Percentiles rank a stretch among this genome's conserved stretches.
Conservation (phyloP, 2,888 invertebrate species). For the Timema cristinae region DNA sequence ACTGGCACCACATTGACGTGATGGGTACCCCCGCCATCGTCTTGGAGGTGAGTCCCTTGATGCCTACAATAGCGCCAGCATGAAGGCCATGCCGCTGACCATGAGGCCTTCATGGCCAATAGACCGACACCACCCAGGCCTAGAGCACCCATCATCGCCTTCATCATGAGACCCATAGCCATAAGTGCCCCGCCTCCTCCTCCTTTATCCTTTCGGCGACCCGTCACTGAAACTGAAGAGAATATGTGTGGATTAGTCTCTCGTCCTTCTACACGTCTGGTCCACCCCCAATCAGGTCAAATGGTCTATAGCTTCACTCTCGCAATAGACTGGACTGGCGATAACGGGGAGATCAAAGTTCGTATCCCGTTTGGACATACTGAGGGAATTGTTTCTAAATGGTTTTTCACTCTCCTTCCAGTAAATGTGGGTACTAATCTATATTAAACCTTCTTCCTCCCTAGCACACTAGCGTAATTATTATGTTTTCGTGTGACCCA, state of each 20-base stretch:
- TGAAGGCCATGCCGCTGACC: conserved; percentile 66
- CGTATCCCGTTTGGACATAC: too few species aligned
- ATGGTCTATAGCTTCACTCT: background rate
- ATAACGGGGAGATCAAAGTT: too few species aligned
- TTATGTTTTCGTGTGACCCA: too few species aligned
- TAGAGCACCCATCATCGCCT: conserved; percentile 67
- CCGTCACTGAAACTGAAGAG: conserved; percentile 40
- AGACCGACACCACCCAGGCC: conserved; percentile 72
- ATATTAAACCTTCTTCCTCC: too few species aligned
- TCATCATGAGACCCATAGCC: conserved; percentile 32
- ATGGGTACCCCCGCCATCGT: conserved; percentile 53
- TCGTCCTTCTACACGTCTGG: background rate
- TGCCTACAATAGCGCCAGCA: conserved; percentile 72
- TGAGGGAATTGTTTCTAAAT: too few species aligned
- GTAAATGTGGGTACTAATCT: too few species aligned
- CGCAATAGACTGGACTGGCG: too few species aligned
- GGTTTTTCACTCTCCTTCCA: too few species aligned
- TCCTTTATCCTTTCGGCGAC: conserved; percentile 65
- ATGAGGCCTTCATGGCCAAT: conserved; percentile 66
- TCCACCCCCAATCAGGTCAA: background rate
- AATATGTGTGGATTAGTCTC: background rate
- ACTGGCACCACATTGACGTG: conserved; percentile 38
- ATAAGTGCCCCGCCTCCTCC: conserved; percentile 33
- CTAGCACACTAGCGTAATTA: too few species aligned
- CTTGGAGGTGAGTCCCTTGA: conserved; percentile 64